phyloP scores from a whole-genome alignment of 2,888 invertebrate genomes.

The Lithophane leautieri region DNA sequence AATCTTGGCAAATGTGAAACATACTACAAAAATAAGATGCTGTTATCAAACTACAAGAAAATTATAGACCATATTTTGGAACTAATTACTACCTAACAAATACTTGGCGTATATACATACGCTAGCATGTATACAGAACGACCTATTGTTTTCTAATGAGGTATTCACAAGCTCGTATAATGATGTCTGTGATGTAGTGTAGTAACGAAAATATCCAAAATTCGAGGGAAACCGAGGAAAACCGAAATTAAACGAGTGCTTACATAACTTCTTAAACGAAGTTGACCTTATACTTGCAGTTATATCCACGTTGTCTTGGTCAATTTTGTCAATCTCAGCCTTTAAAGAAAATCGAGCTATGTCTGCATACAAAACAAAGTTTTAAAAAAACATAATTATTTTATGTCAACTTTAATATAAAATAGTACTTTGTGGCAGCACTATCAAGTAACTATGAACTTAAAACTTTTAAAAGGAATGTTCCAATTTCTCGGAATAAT shows the following conservation, averaged over 20 bases:
- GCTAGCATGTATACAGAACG: background rate
- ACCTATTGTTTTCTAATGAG: background rate
- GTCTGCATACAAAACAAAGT: background rate
- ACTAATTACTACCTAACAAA: background rate
- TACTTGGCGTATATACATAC: background rate
- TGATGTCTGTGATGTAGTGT: background rate
- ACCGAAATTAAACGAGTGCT: too few relatives aligned
- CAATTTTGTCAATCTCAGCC: background rate
- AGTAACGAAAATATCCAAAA: background rate
- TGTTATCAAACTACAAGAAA: background rate
- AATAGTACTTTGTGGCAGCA: background rate
- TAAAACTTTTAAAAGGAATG: background rate
- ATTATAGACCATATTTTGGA: background rate
- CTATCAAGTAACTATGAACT: background rate
- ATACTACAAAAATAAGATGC: background rate
- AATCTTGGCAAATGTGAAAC: background rate
- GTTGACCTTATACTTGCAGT: background rate
- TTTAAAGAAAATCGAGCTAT: background rate
- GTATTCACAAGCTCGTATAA: slow-evolving; percentile 12
- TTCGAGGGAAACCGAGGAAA: background rate
- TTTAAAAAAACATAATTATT: background rate
- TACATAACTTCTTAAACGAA: too few relatives aligned
- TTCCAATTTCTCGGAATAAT: background rate
- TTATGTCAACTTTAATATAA: too few relatives aligned
- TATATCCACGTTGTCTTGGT: background rate